phyloP scores from a whole-genome alignment of 1,140 invertebrate genomes.

The Caenorhabditis briggsae region DNA sequence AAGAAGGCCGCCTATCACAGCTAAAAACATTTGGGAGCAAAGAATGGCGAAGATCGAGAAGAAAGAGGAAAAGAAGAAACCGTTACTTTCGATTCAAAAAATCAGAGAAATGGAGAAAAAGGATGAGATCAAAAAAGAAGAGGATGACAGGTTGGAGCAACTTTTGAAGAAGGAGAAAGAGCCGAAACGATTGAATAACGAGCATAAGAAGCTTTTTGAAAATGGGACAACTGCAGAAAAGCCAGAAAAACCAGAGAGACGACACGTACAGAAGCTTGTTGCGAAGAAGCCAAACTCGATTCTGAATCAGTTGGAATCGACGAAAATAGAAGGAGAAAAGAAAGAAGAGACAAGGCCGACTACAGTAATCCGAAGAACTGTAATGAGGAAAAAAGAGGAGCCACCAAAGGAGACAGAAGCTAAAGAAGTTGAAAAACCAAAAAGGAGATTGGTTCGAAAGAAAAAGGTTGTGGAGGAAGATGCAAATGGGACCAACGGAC shows the following conservation, averaged over 20 bases:
- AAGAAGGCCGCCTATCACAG: conserved; percentile 24
- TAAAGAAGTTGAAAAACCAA: conserved; percentile 6
- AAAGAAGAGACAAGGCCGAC: conserved; percentile 28
- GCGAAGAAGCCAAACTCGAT: conserved; percentile 34
- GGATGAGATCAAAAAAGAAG: conserved; percentile 31
- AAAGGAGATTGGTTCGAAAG: conserved; percentile 18
- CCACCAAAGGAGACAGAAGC: neutral
- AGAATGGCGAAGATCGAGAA: conserved; percentile 47
- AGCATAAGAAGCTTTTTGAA: conserved; percentile 28
- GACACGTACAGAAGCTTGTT: conserved; percentile 8
- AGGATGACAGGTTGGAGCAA: conserved; percentile 30
- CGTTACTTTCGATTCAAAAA: conserved; percentile 34
- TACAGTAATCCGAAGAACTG: conserved; percentile 33
- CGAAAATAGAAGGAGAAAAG: neutral
- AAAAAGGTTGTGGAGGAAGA: conserved; percentile 25
- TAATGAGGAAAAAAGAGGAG: conserved; percentile 44
- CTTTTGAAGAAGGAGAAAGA: conserved; percentile 47
- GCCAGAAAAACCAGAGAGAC: neutral
- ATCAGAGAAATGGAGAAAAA: conserved; percentile 47
- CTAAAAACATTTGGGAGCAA: conserved; percentile 48
- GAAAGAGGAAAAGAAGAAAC: conserved; percentile 49
- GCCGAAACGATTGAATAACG: conserved; percentile 10
- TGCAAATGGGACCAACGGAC: neutral
- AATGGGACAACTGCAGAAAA: neutral
- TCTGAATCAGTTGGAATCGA: neutral